Evolutionary conservation across 1,140 invertebrate species (phyloP).

Genomic region (Hyles vespertilio): DNA sequence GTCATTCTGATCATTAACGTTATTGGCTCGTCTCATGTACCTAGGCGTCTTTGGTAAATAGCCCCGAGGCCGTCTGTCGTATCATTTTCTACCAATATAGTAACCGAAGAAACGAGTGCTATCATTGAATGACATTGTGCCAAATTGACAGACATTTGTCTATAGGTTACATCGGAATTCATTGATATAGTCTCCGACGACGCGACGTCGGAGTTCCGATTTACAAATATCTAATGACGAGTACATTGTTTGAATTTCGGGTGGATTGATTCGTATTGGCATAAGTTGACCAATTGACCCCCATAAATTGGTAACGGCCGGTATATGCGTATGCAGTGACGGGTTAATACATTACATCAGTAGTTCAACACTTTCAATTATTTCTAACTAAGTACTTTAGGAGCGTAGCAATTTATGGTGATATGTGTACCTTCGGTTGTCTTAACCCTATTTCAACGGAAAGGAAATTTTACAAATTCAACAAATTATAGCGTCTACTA

Average conservation of each 20-base stretch:
- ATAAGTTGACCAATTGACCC: constrained; percentile 33
- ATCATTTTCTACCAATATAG: constrained; percentile 18
- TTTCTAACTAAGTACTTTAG: constrained; percentile 12
- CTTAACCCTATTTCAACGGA: too few relatives aligned
- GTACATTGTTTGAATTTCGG: too few relatives aligned
- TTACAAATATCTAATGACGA: too few relatives aligned
- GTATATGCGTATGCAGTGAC: constrained; percentile 36
- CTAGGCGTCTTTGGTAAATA: neutral
- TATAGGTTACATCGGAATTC: too few relatives aligned
- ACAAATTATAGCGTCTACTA: too few relatives aligned
- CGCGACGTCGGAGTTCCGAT: too few relatives aligned
- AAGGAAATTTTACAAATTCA: too few relatives aligned
- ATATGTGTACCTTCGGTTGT: too few relatives aligned
- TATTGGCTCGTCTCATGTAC: neutral
- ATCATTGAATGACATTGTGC: too few relatives aligned
- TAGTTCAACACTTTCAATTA: constrained; percentile 62
- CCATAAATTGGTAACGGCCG: constrained; percentile 23
- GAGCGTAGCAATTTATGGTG: too few relatives aligned
- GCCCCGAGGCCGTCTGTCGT: constrained; percentile 16
- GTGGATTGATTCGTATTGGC: neutral
- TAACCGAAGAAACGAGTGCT: constrained; percentile 8
- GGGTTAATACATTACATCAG: constrained; percentile 62
- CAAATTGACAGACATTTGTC: too few relatives aligned
- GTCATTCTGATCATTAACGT: constrained; percentile 1
- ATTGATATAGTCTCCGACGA: too few relatives aligned